Percentiles rank a stretch among this genome's conserved stretches.
phyloP scores from a whole-genome alignment of 1,140 invertebrate species.

The Ctenoplectra terminalis region DNA sequence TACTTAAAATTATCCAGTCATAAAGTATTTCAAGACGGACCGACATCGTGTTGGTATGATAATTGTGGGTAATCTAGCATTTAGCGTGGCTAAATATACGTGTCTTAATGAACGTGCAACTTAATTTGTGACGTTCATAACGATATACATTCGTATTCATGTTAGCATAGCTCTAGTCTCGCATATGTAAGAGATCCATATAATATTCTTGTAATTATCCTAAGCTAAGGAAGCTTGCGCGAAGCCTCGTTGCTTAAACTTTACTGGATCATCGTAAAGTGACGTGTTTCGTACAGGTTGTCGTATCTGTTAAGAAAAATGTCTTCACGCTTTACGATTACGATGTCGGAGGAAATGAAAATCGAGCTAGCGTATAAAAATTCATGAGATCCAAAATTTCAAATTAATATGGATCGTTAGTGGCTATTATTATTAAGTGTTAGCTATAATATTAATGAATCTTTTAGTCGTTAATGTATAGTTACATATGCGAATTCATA shows the following conservation, averaged over 20 bases:
- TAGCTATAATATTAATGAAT: too few species aligned
- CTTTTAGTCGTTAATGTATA: too few species aligned
- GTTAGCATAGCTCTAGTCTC: not conserved
- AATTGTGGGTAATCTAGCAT: constrained; percentile 1
- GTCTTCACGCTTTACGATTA: not conserved
- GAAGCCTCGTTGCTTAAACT: not conserved
- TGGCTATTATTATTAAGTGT: too few species aligned
- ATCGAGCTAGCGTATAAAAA: not conserved
- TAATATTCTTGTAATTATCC: not conserved
- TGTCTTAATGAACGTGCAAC: not conserved
- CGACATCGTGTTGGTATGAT: not conserved
- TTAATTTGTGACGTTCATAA: not conserved
- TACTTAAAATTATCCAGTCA: not conserved
- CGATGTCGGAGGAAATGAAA: not conserved
- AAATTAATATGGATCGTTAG: too few species aligned
- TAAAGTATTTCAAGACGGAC: not conserved
- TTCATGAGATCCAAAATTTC: too few species aligned
- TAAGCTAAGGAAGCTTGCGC: not conserved
- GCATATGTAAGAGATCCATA: not conserved
- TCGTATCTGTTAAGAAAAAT: not conserved
- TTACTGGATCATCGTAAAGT: not conserved
- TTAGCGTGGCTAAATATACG: not conserved
- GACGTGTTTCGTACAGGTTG: not conserved
- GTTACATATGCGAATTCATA: too few species aligned
- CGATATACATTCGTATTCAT: not conserved